Evolutionary conservation across 2,113 vertebrate genomes (phyloP), one percentile per base, ranked within the genome.

Genomic region (Eubucco bourcierii): DNA sequence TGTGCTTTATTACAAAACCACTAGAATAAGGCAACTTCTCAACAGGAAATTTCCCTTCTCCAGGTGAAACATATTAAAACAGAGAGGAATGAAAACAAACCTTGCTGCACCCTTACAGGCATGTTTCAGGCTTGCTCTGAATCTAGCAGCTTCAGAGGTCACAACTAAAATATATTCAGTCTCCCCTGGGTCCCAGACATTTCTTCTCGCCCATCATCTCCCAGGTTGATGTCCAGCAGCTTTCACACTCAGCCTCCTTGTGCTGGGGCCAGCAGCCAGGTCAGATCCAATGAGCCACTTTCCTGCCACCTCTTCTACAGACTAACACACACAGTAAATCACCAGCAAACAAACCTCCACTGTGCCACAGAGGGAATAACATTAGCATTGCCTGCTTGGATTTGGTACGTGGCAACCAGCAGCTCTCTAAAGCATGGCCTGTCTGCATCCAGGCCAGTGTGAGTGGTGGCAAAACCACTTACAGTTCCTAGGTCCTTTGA

Each of bases 371-470:
- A 53, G 28, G 17, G 15, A 58, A 17, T 44, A 8, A 65, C 73
- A 50, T 5, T 7, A 76, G 72, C 9, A 34, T 19, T 47, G 5
- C 34, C 64, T 63, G 64, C 10, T 10, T 72, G 41, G n/a, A 47
- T 81, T 64, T 84, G 50, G 20, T n/a, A n/a, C 1, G 0, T 29
- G 50, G 70, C 7, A 9, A 50, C 27, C 10, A 33, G 25, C 61
- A 87, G 24, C 34, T 70, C 27, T 55, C 12, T 63, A 74, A 28
- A 70, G 24, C 0, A 1, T 34, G 10, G 71, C 59, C 31, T 14
- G 3, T 15, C 1, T 4, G 17, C 1, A 2, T 19, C 19, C 3
- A 0, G 55, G 41, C 16, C 56, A 1, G 1, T 9, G 20, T 1
- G 0, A 56, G 33, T 6, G 0, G 27, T 15, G 10, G 33, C 15